Evolutionary conservation across 2,113 vertebrate species (phyloP), one percentile per base, ranked within the genome.

Genomic region (Nerophis ophidion): DNA sequence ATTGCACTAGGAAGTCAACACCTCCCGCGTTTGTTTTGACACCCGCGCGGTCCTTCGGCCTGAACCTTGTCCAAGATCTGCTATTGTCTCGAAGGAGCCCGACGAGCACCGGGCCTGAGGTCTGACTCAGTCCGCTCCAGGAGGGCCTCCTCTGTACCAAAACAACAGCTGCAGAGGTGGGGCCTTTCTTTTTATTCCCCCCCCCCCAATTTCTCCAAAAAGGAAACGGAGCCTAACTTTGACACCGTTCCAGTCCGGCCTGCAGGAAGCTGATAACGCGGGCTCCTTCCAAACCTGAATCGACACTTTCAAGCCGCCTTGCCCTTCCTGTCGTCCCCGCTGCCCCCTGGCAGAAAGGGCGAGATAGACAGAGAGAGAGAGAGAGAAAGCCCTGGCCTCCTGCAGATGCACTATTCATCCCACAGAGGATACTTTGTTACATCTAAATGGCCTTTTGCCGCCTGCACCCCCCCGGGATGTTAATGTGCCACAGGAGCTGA

Each of bases 361-460:
- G 26, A 26, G 26, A 26, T 26, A 26, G 26, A 26, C n/a, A n/a
- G 35, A 64, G 56, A 44, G 64, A 14, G 60, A 11, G 70, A 26
- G 72, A 52, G 65, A 38, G 63, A 15, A 69, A 64, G 60, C 61
- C 49, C 61, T 75, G 51, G 76, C 76, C 81, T 87, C 81, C 82
- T 78, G 82, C 86, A 88, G 84, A 88, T 88, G 86, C 82, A 72
- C 82, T 56, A 83, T 86, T 88, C 86, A 86, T 81, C 71, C 82
- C 86, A 88, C 84, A 88, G 86, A 88, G 86, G 84, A 85, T 71
- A 88, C 86, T 88, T 88, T 88, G 86, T 88, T 88, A 81, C 70
- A 76, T 85, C 76, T 80, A 82, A 86, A 86, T 83, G 81, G 82
- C 74, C 81, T 72, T 81, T 84, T 82, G 75, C 74, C 68, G 80